These are phyloP conservation scores for Aurelia sp. DNA, from an alignment of 30 jellyfish, hydroid and myxozoan species.

Conservation along the genomic window DNA sequence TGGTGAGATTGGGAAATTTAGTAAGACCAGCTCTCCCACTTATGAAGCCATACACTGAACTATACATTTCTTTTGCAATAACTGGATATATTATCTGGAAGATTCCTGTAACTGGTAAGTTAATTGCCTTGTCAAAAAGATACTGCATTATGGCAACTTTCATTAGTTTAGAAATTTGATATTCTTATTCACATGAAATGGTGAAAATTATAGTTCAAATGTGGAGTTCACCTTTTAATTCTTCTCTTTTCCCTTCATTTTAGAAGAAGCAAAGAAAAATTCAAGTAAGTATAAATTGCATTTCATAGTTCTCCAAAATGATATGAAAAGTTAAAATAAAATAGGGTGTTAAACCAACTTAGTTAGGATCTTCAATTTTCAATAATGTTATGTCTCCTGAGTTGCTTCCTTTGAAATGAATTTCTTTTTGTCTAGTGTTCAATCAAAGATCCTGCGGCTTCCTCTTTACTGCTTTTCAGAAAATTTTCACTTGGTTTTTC, in stretches of 20 bases:
- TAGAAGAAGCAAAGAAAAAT: slow-evolving; percentile 58
- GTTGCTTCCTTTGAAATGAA: no score
- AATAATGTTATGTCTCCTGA: no score
- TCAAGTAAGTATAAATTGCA: slow-evolving; percentile 23
- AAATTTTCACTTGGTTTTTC: neutral
- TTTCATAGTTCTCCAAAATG: no score
- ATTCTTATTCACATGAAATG: no score
- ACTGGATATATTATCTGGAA: slow-evolving; percentile 51
- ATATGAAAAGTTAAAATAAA: no score
- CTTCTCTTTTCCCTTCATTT: neutral
- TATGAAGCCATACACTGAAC: slow-evolving; percentile 36
- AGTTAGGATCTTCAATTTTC: no score
- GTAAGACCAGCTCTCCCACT: slow-evolving; percentile 53
- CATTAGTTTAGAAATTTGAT: no score
- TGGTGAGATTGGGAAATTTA: slow-evolving; percentile 17
- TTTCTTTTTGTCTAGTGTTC: no score
- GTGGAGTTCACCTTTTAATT: neutral
- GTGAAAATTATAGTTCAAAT: no score
- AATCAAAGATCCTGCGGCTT: no score
- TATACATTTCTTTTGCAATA: slow-evolving; percentile 51
- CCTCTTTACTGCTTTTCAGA: neutral
- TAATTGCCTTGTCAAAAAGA: neutral
- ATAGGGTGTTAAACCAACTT: no score
- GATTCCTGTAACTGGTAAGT: slow-evolving; percentile 61
- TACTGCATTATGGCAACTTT: no score